Evolutionary conservation across 2,888 invertebrate species (phyloP).

Genomic region (Mechanitis mazaeus): DNA sequence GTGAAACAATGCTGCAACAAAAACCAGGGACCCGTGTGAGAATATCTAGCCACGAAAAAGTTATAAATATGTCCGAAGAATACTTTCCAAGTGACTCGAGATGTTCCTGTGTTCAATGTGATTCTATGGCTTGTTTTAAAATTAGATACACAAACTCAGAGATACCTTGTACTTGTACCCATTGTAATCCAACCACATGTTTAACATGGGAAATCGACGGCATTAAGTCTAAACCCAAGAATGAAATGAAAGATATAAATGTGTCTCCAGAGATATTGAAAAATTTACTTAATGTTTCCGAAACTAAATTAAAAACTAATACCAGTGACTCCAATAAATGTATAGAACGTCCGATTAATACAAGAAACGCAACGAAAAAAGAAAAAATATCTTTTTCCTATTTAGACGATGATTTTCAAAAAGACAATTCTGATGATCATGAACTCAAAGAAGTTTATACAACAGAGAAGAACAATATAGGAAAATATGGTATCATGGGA

Average conservation of each 20-base stretch:
- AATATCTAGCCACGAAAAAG: constrained; percentile 3
- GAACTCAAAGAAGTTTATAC: too few relatives aligned
- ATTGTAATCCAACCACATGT: constrained; percentile 8
- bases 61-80: background rate
- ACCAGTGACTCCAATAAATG: too few relatives aligned
- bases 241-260: background rate
- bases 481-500: too few relatives aligned
- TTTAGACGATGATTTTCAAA: too few relatives aligned
- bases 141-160: constrained; percentile 33
- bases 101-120: constrained; percentile 49
- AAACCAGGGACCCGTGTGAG: constrained; percentile 1
- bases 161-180: constrained; percentile 31
- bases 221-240: background rate
- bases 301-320: too few relatives aligned
- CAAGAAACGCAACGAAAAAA: too few relatives aligned
- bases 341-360: too few relatives aligned
- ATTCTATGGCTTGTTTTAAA: constrained; percentile 38
- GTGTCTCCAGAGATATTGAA: background rate
- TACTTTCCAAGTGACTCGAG: constrained; percentile 18
- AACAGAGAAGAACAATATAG: too few relatives aligned
- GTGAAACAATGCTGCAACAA: background rate
- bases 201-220: background rate
- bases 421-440: too few relatives aligned
- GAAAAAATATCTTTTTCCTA: too few relatives aligned
- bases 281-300: too few relatives aligned